Evolutionary conservation across 2,113 vertebrate genomes (phyloP), one percentile per base, ranked within the genome.

Genomic region (Callipepla californica): DNA sequence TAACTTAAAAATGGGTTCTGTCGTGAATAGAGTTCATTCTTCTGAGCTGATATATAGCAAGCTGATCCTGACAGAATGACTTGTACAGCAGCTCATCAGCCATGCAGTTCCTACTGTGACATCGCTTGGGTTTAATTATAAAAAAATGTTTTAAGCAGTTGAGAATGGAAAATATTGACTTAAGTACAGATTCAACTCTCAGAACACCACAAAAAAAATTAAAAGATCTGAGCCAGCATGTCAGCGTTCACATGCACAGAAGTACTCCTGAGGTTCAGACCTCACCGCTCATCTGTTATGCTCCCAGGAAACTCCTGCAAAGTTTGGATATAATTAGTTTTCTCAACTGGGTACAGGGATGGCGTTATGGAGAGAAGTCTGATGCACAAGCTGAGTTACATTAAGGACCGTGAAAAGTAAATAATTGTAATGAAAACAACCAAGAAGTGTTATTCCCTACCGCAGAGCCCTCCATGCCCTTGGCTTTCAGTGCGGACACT

Each of bases 11-110:
- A 79, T 51, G 58, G 30, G 13, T 69, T 92, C 80, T 45, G 17
- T 70, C 34, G 20, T 28, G 59, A 92, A 82, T 66, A 55, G 80
- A 62, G 13, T 79, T 83, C 74, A 48, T 93, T 94, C 88, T 74
- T 73, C 68, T 57, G 32, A 90, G 45, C 25, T 91, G 84, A 92
- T 92, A 44, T 32, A 0, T 59, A 85, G 34, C 72, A 66, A 89
- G 85, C 73, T 92, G 48, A 90, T 90, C 86, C 91, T 38, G 36
- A 96, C 91, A 96, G 86, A 47, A 78, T 88, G 79, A 67, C 51
- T 90, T 73, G 80, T 59, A 9, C 17, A 92, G 83, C 83, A 82
- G 57, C 65, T 90, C 79, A 47, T 91, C 80, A 75, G 74, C 89
- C 91, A 45, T 67, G 72, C 87, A 85, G 63, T 70, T 95, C 79